Base-by-base conservation (phyloP, 2,797 vertebrate genomes). In the Sebastes aleutianus region DNA sequence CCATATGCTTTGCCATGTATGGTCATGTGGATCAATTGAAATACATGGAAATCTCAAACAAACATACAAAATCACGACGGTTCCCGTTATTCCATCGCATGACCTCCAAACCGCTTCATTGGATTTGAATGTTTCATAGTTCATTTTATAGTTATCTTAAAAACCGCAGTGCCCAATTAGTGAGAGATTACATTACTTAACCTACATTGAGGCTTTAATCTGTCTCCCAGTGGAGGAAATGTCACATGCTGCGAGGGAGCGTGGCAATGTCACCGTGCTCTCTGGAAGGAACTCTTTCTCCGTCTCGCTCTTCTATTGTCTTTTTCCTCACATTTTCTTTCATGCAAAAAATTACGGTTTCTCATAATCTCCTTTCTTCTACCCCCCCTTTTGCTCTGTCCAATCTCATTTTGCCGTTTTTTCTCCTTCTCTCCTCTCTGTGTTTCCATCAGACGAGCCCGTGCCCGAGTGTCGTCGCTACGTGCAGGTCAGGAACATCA, bases 401-500 rank as follows among this genome's bases (percentile, higher is more conserved):
- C 16, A 22, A 4, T 57, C 31, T 80, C 4, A 5, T 2, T 34
- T 22, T 29, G 8, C 58, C 53, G 10, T 4, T 32, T 14, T 68
- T 26, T 11, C 29, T 71, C 8, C 64, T 3, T 27, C 66, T 14
- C 39, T 43, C 20, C 8, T 22, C 31, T 58, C 61, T 47, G 31
- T 56, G 20, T 43, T 58, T 50, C 54, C 18, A 2, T 29, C 93
- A 97, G 97, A 81, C 2, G 94, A 96, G 74, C 92, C 88, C 0
- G 74, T 65, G n/a, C 64, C 93, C 0, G 92, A 95, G 82, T 98
- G 97, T 80, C 94, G 36, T 6, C 96, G 90, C 63, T 90, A 95
- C 86, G 96, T 95, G 0, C 96, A 98, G 91, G 86, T 96, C 69
- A 95, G 95, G 26, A 98, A 97, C 91, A 95, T 98, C 94, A 96